A percentile compares a stretch with the other conserved stretches of the same genome.
phyloP scores from a whole-genome alignment of 1,140 invertebrate species.

The Zophobas atratus region DNA sequence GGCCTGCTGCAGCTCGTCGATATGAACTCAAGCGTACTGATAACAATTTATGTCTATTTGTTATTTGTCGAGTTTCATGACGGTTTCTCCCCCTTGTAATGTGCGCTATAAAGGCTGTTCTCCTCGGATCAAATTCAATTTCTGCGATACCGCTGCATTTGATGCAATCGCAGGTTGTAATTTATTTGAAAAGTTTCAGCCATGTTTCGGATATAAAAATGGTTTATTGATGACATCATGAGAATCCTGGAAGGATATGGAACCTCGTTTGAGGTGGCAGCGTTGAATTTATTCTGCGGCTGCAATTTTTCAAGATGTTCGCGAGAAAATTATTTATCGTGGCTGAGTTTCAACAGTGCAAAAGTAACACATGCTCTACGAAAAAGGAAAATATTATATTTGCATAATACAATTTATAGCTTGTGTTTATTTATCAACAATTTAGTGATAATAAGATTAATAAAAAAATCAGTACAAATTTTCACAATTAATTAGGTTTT shows the following conservation, averaged over 20 bases:
- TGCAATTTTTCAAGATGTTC: neutral
- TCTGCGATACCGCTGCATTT: slow-evolving; percentile 13
- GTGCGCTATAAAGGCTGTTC: neutral
- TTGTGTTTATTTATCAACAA: too few species aligned
- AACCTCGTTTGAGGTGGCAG: neutral
- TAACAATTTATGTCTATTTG: slow-evolving; percentile 32
- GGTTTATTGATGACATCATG: slow-evolving; percentile 12
- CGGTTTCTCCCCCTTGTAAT: neutral
- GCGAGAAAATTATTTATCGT: neutral
- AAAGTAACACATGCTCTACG: neutral
- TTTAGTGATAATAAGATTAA: too few species aligned
- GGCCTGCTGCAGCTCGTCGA: slow-evolving; percentile 23
- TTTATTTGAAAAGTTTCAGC: slow-evolving; percentile 7
- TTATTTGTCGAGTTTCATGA: slow-evolving; percentile 23
- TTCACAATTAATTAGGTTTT: too few species aligned
- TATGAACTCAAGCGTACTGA: slow-evolving; percentile 28
- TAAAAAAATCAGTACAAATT: too few species aligned
- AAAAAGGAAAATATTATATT: neutral
- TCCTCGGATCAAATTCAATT: slow-evolving; percentile 13
- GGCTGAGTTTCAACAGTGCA: neutral
- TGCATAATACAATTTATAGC: too few species aligned
- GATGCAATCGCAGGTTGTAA: slow-evolving; percentile 13
- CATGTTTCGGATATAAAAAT: slow-evolving; percentile 15
- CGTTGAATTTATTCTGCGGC: slow-evolving; percentile 1
- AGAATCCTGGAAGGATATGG: neutral